Base-by-base conservation (phyloP, 2,113 vertebrate genomes). In the Actinemys pallida region DNA sequence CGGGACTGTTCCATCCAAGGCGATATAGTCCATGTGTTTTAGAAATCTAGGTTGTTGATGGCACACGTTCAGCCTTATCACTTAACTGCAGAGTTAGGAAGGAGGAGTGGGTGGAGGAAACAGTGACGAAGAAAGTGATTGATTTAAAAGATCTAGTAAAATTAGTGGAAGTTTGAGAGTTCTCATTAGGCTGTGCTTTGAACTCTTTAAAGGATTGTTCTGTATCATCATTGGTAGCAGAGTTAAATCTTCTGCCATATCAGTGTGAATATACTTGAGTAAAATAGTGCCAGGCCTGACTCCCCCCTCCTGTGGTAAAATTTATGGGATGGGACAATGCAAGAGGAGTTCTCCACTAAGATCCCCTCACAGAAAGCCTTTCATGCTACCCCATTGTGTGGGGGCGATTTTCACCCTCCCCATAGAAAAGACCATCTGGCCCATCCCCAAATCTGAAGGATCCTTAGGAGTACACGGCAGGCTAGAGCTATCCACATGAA, bases 111-210 rank as follows among this genome's bases (percentile, higher is more conserved):
- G 69, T 83, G 29, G 82, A 96, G 57, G 85, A 86, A 47, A 50
- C 29, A 29, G 22, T 57, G 84, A 83, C 75, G 87, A 93, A 86
- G 76, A 75, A 87, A 93, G 93, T 16, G 14, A 90, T 86, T 91
- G 89, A 94, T 94, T 87, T 92, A 93, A 95, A 93, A 93, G 50
- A 16, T 49, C 57, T 93, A 29, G 39, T 79, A 89, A 81, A 95
- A 92, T 95, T 94, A 92, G 56, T 95, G 92, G 87, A 81, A 94
- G 84, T 78, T 87, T 89, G 45, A 17, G 83, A 81, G 47, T 47
- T 92, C 50, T 85, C 82, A 53, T 93, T 89, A 91, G 75, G 84
- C 86, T 86, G 86, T 47, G 13, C 39, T 79, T n/a, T 52, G 76
- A 86, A 85, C 39, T 25, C 10, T 76, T 76, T 56, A 42, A n/a